phyloP scores from a whole-genome alignment of 2,113 vertebrate species.

The Phrynocephalus versicolor region DNA sequence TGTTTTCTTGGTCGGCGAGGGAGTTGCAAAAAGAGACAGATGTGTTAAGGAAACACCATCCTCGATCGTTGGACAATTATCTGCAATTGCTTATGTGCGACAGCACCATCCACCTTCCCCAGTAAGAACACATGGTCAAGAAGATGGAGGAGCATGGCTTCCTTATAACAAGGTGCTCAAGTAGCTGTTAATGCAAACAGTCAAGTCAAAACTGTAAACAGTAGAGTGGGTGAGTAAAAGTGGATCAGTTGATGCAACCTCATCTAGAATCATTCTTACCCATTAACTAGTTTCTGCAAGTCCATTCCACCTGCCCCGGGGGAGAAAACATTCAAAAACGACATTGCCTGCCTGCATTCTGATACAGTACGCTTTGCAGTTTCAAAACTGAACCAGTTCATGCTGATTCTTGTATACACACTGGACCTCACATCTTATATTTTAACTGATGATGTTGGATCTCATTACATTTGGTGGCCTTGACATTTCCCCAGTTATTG shows the following conservation, averaged over 20 bases:
- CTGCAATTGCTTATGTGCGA: no score
- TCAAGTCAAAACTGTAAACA: neutral
- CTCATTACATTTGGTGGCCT: constrained; percentile 33
- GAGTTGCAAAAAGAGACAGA: neutral
- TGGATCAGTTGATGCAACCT: no score
- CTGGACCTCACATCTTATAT: neutral
- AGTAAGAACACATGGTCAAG: neutral
- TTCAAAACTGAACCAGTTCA: neutral
- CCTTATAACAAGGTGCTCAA: no score
- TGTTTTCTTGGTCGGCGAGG: neutral
- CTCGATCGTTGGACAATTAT: neutral
- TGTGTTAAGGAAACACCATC: no score
- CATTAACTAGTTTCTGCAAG: neutral
- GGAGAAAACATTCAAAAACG: neutral
- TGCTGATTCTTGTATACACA: neutral
- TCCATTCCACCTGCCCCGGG: neutral
- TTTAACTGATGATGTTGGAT: constrained; percentile 39
- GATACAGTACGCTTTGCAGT: neutral
- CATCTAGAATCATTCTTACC: no score
- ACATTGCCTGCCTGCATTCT: neutral
- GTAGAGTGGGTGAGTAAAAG: no score
- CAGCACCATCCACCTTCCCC: neutral
- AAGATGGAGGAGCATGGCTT: neutral
- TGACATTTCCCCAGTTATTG: constrained; percentile 33
- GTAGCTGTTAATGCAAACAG: no score